Evolutionary conservation across 2,113 vertebrate genomes (phyloP), one percentile per base, ranked within the genome.

Genomic region (Melanerpes formicivorus): DNA sequence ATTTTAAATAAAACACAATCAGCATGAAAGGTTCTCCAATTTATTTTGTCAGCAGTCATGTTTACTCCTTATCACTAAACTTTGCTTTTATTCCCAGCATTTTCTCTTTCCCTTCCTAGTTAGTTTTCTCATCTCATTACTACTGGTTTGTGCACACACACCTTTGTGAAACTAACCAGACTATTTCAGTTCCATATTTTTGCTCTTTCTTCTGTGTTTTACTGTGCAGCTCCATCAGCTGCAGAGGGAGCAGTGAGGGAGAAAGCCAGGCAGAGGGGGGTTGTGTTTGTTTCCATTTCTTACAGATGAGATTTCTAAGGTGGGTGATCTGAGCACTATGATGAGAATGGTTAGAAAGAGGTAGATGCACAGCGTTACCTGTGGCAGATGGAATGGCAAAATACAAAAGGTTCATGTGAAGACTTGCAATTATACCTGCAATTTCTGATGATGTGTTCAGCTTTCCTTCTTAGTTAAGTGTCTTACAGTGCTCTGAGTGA

Each of bases 1-100:
- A n/a, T 78, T 88, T 94, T 90, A 90, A 95, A 90, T 94, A 87
- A 76, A 95, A 80, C 67, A 90, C 56, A 63, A 34, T 75, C 69
- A 56, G 27, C 56, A 22, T 50, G n/a, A 67, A 74, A 92, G 4
- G 26, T 71, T 90, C 62, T 92, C 62, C 9, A 8, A 4, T 77
- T 87, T 82, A 48, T 60, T 72, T 90, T 85, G 56, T 93, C 59
- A 73, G 84, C 84, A 64, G 54, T 88, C 50, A 27, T 86, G 91
- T 34, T 83, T 91, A 44, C 44, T 87, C 58, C 37, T 80, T 85
- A 48, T 59, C 71, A 25, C 48, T 78, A 69, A 90, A 67, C 16
- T 18, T 91, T 87, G 58, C 21, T 90, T 87, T 91, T 90, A 80
- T 78, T 62, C 37, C 34, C 54, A 84, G 26, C 19, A 34, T 80